Base-by-base conservation (phyloP, 92 coral and sea anemone species). In the Actinostola sp. region DNA sequence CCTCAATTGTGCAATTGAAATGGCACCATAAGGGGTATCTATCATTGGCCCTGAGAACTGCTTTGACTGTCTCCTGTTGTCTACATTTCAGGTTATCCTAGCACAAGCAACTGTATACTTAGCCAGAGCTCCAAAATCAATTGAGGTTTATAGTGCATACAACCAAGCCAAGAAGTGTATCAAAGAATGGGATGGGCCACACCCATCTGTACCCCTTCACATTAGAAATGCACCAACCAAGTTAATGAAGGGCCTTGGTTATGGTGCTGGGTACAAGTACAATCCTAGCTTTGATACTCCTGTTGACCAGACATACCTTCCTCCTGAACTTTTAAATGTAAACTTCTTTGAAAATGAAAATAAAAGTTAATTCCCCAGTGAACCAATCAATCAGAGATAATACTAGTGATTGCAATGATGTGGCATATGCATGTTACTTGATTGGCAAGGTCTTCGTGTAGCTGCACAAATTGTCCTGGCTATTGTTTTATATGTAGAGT, bases 221-320 rank as follows among this genome's bases (percentile, higher is more conserved):
- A 85, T 95, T 39, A 85, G 99, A 26, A 95, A 95, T 78, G 99
- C 99, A 4, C 97, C 99, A 19, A 95, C 99, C 3, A 83, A 82
- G 75, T 85, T 95, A 21, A 88, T 95, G 95, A 92, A 81, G 61
- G 72, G 73, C 42, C 81, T 95, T 28, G 99, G 99, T 20, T 95
- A 91, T 70, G 89, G 95, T 8, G 87, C 87, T 52, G 99, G 89
- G 8, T 95, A 95, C 76, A 95, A 88, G 60, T 95, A 95, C 63
- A 95, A 95, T 63, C 99, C 99, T 1, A 69, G 75, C 25, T 91
- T 70, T 78, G 91, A 88, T 60, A 88, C 63, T 8, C 97, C 92
- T 0, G 97, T 95, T 0, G 92, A 91, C 38, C 99, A 95, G 70
- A 82, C 80, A 10, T 95, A 95, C 66, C 87, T 95, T 26, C 99